A percentile compares a stretch with the other conserved stretches of the same genome.
phyloP scores from a whole-genome alignment of 2,113 vertebrate species.

The Agapornis roseicollis region DNA sequence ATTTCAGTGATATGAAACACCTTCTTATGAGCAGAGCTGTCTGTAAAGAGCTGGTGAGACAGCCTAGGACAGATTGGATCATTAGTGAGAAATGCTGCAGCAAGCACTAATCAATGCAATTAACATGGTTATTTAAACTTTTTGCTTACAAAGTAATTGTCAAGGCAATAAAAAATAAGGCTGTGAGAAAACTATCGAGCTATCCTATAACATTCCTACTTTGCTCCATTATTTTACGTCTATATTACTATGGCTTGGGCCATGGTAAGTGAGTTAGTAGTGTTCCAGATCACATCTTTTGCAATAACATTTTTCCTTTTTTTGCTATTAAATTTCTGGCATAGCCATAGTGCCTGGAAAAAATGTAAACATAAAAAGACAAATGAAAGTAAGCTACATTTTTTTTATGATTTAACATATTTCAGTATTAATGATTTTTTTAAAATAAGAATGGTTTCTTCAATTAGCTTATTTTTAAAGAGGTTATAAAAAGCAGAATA shows the following conservation, averaged over 20 bases:
- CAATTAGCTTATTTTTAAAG: conserved; percentile 45
- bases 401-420: conserved; percentile 27
- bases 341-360: conserved; percentile 5
- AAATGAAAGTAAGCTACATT: conserved; percentile 52
- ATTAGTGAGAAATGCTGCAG: conserved; percentile 42
- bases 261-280: background rate
- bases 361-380: conserved; percentile 7
- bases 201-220: background rate
- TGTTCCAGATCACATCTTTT: conserved; percentile 33
- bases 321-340: conserved; percentile 58
- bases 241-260: background rate
- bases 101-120: conserved; percentile 66
- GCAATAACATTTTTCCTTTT: conserved; percentile 33
- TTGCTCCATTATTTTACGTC: conserved; percentile 6
- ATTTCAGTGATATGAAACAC: background rate
- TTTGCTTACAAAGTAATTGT: conserved; percentile 51
- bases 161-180: conserved; percentile 26
- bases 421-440: conserved; percentile 22
- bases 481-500: conserved; percentile 46
- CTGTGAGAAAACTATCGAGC: conserved; percentile 55
- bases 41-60: background rate
- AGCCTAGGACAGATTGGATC: conserved; percentile 23
- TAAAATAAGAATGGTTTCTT: conserved; percentile 58
- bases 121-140: conserved; percentile 60
- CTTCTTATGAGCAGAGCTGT: background rate